Conservation (phyloP, 2,113 vertebrate species). For the Chaetodon auriga region DNA sequence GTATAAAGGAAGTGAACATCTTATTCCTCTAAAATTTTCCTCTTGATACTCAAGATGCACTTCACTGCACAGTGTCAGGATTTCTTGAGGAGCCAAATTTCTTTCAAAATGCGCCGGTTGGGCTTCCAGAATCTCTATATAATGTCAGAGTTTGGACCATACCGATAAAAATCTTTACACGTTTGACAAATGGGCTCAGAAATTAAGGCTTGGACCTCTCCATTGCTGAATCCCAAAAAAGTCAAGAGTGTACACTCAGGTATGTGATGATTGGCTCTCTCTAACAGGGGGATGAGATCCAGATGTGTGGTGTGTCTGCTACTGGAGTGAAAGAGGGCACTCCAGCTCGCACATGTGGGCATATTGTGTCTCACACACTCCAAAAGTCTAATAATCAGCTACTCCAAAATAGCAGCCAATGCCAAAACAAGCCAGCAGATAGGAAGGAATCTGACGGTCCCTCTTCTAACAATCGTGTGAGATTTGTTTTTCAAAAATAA, state of each 20-base stretch:
- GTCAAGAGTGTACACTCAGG: constrained; percentile 61
- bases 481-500: constrained; percentile 63
- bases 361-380: constrained; percentile 33
- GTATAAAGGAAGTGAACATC: constrained; percentile 25
- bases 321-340: constrained; percentile 37
- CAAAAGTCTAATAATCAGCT: constrained; percentile 47
- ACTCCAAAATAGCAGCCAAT: constrained; percentile 29
- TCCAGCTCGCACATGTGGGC: constrained; percentile 33
- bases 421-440: constrained; percentile 61
- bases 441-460: constrained; percentile 48
- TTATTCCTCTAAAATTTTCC: constrained; percentile 21
- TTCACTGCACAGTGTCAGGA: constrained; percentile 39
- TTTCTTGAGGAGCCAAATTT: constrained; percentile 28
- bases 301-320: constrained; percentile 73
- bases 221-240: constrained; percentile 42
- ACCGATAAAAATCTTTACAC: constrained; percentile 65
- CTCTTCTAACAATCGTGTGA: constrained; percentile 18
- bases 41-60: constrained; percentile 22
- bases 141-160: constrained; percentile 52
- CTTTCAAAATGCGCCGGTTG: constrained; percentile 43
- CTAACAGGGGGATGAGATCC: constrained; percentile 68
- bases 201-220: constrained; percentile 57
- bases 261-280: constrained; percentile 65
- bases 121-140: constrained; percentile 23
- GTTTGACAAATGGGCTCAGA: constrained; percentile 65